Evolutionary conservation across 2,113 vertebrate species (phyloP).

Genomic region (Brachyhypopomus occidentalis): DNA sequence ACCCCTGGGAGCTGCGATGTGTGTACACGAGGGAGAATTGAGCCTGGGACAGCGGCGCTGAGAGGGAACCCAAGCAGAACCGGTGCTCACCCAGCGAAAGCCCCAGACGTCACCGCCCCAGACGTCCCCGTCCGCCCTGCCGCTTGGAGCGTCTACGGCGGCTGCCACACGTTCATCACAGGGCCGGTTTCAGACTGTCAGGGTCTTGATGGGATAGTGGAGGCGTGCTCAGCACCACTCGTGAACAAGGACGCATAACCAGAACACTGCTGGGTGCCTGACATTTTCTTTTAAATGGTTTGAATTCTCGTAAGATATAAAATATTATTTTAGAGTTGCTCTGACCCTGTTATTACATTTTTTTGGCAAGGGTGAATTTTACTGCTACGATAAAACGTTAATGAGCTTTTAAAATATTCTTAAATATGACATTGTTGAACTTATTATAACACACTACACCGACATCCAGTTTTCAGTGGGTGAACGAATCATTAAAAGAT

Average conservation of each 20-base stretch:
- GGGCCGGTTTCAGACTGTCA: constrained; percentile 38
- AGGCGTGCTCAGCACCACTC: not conserved
- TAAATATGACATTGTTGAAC: not conserved
- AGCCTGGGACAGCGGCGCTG: not conserved
- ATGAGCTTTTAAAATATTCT: not conserved
- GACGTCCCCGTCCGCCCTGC: constrained; percentile 41
- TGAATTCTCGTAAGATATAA: not conserved
- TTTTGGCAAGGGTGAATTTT: not conserved
- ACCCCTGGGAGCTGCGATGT: not conserved
- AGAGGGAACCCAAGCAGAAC: constrained; percentile 13
- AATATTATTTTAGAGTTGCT: not conserved
- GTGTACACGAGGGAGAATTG: not conserved
- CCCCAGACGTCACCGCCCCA: too few species aligned
- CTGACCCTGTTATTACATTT: not conserved
- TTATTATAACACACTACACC: not conserved
- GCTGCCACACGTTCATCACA: constrained; percentile 42
- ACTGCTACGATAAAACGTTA: not conserved
- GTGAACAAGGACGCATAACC: not conserved
- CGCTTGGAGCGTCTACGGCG: constrained; percentile 42
- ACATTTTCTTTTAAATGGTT: not conserved
- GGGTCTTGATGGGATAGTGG: constrained; percentile 6
- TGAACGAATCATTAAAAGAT: too few species aligned
- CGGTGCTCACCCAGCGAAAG: not conserved
- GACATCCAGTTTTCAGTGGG: too few species aligned
- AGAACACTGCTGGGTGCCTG: not conserved